Conservation (phyloP, 2,888 invertebrate species). For the Crossocerus cetratus region DNA sequence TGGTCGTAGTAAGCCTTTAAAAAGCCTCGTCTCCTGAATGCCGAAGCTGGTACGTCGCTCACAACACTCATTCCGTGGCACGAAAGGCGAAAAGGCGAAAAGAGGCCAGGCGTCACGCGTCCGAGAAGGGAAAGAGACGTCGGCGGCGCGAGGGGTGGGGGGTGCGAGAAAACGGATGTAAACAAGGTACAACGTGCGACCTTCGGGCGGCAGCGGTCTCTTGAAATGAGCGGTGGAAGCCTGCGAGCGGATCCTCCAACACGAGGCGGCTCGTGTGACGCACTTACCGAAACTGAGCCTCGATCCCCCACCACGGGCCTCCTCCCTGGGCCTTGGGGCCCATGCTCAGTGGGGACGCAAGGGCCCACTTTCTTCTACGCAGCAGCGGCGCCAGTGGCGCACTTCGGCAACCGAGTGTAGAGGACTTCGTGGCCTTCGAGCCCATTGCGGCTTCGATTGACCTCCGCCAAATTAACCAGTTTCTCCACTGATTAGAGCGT, state of each 20-base stretch:
- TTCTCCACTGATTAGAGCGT: no score
- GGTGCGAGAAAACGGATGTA: no score
- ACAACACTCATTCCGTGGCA: no score
- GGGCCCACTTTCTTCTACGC: conserved; percentile 67
- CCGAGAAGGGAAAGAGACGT: no score
- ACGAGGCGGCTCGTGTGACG: conserved; percentile 56
- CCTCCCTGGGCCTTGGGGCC: conserved; percentile 31
- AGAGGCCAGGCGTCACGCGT: no score
- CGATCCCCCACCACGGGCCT: conserved; percentile 47
- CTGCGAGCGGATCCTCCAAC: neutral
- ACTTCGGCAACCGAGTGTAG: no score
- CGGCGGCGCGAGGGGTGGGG: no score
- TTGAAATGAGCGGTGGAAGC: conserved; percentile 7
- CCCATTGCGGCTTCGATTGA: conserved; percentile 17
- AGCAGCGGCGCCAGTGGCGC: conserved; percentile 49
- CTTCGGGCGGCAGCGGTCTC: neutral
- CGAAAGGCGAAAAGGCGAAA: no score
- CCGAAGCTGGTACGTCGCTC: no score
- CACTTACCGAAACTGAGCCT: conserved; percentile 69
- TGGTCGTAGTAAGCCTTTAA: no score
- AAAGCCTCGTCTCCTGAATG: no score
- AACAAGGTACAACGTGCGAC: no score
- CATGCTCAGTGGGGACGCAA: conserved; percentile 24
- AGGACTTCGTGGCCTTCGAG: neutral
- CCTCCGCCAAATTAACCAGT: neutral